These are phyloP conservation scores for Okapia johnstoni DNA, from an alignment of 2,113 vertebrate species.

Conservation along the genomic window DNA sequence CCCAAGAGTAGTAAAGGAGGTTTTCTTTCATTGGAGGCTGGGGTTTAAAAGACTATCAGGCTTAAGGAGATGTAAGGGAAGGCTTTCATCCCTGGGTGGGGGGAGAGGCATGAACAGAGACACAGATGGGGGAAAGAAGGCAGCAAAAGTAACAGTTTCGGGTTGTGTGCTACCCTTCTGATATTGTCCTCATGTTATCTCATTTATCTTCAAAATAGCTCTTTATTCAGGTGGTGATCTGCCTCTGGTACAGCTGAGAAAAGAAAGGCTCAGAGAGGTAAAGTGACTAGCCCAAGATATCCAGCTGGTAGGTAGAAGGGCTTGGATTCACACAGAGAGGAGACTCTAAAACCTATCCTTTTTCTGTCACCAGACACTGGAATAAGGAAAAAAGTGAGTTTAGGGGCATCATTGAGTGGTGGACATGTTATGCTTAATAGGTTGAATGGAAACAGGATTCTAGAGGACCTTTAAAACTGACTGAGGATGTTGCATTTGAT, in stretches of 20 bases:
- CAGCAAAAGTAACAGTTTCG: not conserved
- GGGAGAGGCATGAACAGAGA: not conserved
- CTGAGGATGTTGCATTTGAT: not conserved
- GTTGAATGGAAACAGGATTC: not conserved
- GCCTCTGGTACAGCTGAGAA: conserved; percentile 22
- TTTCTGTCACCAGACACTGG: not conserved
- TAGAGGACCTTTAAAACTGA: not conserved
- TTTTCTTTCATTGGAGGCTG: not conserved
- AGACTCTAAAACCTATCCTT: not conserved
- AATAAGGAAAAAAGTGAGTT: not conserved
- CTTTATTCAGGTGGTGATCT: not conserved
- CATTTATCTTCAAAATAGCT: not conserved
- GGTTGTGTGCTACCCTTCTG: not conserved
- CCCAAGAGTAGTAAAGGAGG: not conserved
- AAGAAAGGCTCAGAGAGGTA: conserved; percentile 44
- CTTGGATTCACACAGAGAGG: conserved; percentile 9
- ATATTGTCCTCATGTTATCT: not conserved
- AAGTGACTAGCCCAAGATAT: not conserved
- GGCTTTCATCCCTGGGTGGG: not conserved
- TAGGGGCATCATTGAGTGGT: not conserved
- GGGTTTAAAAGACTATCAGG: not conserved
- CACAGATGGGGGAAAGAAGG: no score
- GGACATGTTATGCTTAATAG: not conserved
- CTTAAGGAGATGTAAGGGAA: not conserved
- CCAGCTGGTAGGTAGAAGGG: not conserved